Evolutionary conservation across 23 tunicate species (phyloP).

Genomic region (Pegea sp.): DNA sequence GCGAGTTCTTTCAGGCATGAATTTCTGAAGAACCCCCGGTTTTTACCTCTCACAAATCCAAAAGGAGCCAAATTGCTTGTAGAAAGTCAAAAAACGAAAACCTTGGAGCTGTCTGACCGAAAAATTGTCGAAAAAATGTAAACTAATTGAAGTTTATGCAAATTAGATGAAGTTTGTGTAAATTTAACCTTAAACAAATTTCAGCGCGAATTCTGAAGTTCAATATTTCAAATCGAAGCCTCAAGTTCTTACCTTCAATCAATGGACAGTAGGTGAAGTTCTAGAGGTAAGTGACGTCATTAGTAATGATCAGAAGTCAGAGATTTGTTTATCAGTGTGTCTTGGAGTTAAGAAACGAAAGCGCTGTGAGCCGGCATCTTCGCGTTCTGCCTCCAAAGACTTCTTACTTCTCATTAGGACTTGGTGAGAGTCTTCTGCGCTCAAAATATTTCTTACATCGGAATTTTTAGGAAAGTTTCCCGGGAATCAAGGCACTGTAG

Average conservation of each 20-base stretch:
- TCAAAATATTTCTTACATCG: background rate
- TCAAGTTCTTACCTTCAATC: slow-evolving; percentile 30
- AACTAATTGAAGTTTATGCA: slow-evolving; percentile 1
- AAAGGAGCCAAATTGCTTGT: slow-evolving; percentile 32
- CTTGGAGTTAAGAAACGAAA: slow-evolving; percentile 35
- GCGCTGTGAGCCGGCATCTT: slow-evolving; percentile 41
- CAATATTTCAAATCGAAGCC: slow-evolving; percentile 62
- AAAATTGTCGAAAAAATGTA: slow-evolving; percentile 23
- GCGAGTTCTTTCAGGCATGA: too few relatives aligned
- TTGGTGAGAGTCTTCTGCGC: slow-evolving; percentile 18
- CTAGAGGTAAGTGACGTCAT: slow-evolving; percentile 27
- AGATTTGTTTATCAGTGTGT: slow-evolving; percentile 10
- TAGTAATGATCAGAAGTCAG: background rate
- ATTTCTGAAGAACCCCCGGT: slow-evolving; percentile 71
- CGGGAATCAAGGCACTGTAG: slow-evolving; percentile 45
- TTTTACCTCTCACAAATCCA: slow-evolving; percentile 24
- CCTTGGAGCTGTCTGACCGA: slow-evolving; percentile 32
- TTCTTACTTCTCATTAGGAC: slow-evolving; percentile 54
- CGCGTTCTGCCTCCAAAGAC: slow-evolving; percentile 63
- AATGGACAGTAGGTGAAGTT: slow-evolving; percentile 75
- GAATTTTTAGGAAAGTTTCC: slow-evolving; percentile 65
- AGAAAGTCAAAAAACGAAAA: slow-evolving; percentile 18
- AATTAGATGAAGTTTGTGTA: background rate
- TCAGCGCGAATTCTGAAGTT: slow-evolving; percentile 2
- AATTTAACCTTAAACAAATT: background rate